phyloP scores from a whole-genome alignment of 2,888 invertebrate genomes.

The Alentia gelatinosa region DNA sequence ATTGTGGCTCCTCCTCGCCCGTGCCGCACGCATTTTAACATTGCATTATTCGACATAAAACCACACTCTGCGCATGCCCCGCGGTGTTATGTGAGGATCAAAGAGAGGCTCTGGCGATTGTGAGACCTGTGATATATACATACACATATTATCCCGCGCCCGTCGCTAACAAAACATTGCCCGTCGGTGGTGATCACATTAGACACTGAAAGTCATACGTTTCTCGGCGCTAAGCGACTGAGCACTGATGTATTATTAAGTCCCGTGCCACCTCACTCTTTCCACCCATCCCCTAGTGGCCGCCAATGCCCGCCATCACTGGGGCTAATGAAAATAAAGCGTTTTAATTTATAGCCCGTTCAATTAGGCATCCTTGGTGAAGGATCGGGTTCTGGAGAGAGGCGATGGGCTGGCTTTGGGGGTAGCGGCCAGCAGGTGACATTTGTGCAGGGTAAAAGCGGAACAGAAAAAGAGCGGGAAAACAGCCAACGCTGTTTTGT shows the following conservation, averaged over 20 bases:
- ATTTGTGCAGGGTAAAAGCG: neutral
- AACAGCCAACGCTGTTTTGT: neutral
- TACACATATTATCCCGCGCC: neutral
- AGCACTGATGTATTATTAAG: neutral
- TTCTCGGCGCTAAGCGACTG: neutral
- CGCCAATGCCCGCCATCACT: neutral
- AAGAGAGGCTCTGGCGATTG: neutral
- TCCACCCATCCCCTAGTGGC: neutral
- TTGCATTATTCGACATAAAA: slow-evolving; percentile 3
- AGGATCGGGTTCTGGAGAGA: slow-evolving; percentile 19
- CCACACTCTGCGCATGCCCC: neutral
- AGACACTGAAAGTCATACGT: neutral
- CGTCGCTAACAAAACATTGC: neutral
- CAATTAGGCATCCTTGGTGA: slow-evolving; percentile 6
- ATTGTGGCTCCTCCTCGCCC: neutral
- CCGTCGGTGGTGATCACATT: neutral
- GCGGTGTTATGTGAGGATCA: neutral
- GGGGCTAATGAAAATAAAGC: slow-evolving; percentile 48
- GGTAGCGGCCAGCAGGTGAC: neutral
- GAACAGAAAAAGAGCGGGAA: neutral
- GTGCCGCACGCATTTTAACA: neutral
- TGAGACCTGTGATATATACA: neutral
- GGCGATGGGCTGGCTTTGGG: neutral
- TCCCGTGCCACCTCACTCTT: neutral
- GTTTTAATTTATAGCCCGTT: slow-evolving; percentile 43